phyloP scores from a whole-genome alignment of 2,888 invertebrate species.

The Nectonema munidae region DNA sequence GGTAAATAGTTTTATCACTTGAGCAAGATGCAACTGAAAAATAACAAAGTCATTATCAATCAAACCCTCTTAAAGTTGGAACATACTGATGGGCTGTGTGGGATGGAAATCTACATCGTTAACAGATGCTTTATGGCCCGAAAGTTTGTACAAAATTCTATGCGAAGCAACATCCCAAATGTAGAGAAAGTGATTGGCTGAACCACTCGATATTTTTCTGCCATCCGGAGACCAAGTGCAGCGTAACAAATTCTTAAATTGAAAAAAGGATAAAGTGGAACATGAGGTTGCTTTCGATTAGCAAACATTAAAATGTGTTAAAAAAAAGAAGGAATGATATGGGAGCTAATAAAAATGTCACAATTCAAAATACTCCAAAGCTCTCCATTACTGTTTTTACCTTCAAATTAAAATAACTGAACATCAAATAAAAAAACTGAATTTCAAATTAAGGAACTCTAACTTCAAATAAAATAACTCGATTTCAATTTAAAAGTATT shows the following conservation, averaged over 20 bases:
- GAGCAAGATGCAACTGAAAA: slow-evolving; percentile 48
- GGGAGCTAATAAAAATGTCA: no score
- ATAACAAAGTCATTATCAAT: slow-evolving; percentile 14
- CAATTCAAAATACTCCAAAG: no score
- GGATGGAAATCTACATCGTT: slow-evolving; percentile 84
- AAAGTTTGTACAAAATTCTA: slow-evolving; percentile 65
- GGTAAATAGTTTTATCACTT: slow-evolving; percentile 69
- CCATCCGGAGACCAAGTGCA: slow-evolving; percentile 80
- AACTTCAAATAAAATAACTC: no score
- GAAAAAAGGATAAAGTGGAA: neutral
- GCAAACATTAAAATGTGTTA: neutral
- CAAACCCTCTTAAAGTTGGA: slow-evolving; percentile 8
- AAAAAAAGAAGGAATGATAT: no score
- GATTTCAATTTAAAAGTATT: no score
- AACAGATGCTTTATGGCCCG: slow-evolving; percentile 85
- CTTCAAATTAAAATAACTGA: no score
- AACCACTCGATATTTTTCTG: slow-evolving; percentile 56
- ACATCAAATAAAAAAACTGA: slow-evolving; percentile 14
- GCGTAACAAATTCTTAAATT: slow-evolving; percentile 40
- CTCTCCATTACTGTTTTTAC: no score
- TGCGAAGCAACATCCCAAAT: slow-evolving; percentile 81
- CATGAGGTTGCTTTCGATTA: neutral
- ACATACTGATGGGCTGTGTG: slow-evolving; percentile 45
- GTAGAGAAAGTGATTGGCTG: slow-evolving; percentile 71
- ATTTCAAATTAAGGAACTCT: no score